phyloP scores from a whole-genome alignment of 1,140 invertebrate genomes.

The Meteorus sp. region DNA sequence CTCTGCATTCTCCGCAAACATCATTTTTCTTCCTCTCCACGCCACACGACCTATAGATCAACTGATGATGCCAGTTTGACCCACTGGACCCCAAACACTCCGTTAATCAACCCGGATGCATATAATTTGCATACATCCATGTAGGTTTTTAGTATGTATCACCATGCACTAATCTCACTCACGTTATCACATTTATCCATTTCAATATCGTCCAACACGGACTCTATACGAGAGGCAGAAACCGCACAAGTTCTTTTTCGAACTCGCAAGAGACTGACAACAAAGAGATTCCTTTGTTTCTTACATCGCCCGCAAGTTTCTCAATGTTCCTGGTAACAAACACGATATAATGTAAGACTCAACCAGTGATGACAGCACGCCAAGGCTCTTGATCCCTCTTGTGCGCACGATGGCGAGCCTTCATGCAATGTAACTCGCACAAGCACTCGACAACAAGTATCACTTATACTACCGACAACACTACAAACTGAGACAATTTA shows the following conservation, averaged over 20 bases:
- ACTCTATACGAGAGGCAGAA: background rate
- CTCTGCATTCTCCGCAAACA: background rate
- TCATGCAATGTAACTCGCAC: too few relatives aligned
- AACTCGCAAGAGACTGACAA: too few relatives aligned
- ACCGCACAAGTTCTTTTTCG: too few relatives aligned
- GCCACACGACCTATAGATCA: background rate
- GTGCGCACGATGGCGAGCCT: background rate
- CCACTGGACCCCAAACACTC: background rate
- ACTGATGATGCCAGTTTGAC: conserved; percentile 17
- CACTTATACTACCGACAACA: too few relatives aligned
- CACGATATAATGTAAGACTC: background rate
- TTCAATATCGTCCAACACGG: too few relatives aligned
- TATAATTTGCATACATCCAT: background rate
- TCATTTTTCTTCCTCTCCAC: background rate
- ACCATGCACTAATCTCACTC: background rate
- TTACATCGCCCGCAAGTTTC: too few relatives aligned
- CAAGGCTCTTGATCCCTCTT: background rate
- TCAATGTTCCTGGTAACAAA: too few relatives aligned
- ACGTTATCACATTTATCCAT: too few relatives aligned
- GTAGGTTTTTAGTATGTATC: background rate
- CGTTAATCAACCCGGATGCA: conserved; percentile 28
- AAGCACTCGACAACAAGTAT: too few relatives aligned
- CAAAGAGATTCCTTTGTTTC: too few relatives aligned
- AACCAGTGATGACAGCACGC: background rate
- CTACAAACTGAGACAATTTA: too few relatives aligned